phyloP scores from a whole-genome alignment of 2,888 invertebrate species.

The Drosophila mimetica region DNA sequence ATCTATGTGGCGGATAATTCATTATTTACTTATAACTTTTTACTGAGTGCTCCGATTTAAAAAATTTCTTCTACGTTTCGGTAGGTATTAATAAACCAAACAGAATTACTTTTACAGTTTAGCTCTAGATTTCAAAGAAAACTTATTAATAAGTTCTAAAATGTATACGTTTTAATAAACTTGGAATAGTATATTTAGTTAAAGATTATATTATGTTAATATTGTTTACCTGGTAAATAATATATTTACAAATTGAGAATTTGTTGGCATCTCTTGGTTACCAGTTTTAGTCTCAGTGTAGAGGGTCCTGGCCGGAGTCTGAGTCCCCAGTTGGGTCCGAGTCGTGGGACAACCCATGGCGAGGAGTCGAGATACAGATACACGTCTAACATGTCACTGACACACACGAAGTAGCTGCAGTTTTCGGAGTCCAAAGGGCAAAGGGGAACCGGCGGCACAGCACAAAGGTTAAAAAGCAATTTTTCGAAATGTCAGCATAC shows the following conservation, averaged over 20 bases:
- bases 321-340: constrained; percentile 2
- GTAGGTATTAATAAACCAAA: too few species aligned
- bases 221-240: neutral
- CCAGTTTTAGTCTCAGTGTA: constrained; percentile 2
- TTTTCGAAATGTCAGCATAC: constrained; percentile 78
- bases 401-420: constrained; percentile 54
- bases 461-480: constrained; percentile 78
- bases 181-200: too few species aligned
- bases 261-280: neutral
- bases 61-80: too few species aligned
- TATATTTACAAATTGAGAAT: neutral
- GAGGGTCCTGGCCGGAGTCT: constrained; percentile 1
- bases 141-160: too few species aligned
- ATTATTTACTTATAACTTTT: too few species aligned
- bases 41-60: too few species aligned
- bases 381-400: constrained; percentile 78
- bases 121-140: too few species aligned
- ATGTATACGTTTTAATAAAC: too few species aligned
- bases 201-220: too few species aligned
- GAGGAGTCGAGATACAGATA: constrained; percentile 56
- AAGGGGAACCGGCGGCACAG: constrained; percentile 11
- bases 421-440: constrained; percentile 5
- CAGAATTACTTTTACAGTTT: too few species aligned
- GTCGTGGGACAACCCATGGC: constrained; percentile 29
- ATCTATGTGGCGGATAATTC: too few species aligned